Evolutionary conservation across 2,888 invertebrate species (phyloP), one percentile per base, ranked within the genome.

Genomic region (Caenorhabditis plicata): DNA sequence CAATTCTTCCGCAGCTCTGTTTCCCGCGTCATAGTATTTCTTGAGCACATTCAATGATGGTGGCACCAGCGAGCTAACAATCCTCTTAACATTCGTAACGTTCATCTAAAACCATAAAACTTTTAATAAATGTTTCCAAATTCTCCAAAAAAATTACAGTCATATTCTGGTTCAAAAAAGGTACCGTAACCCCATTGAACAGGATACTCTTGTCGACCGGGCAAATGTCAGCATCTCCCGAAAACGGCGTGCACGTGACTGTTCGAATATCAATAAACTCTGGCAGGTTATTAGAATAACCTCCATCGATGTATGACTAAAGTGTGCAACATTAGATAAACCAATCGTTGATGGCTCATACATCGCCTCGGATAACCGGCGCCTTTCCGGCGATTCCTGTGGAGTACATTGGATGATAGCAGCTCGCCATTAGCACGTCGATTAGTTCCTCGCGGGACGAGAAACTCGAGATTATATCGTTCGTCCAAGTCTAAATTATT

Each of bases 191-290:
- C 46, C 50, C 49, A 9, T 7, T 7, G 35, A 77, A 75, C 1
- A 65, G 33, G 3, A 61, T 61, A 11, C 42, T 39, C 13, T 57
- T 56, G 32, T 78, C 78, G 3, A 55, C 47, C 9, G 78, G 78
- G 17, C 73, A 69, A 32, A 78, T 71, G 36, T 69, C 68, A 8
- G 75, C 75, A 19, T 68, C 67, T 7, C 73, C 93, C 92, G 75
- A 92, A 82, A 95, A 95, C 0, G 95, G 94, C 75, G 91, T 91
- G 15, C 95, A 90, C 0, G 94, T 94, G 64, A 96, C 89, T 0
- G 95, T 95, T 80, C 92, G 89, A 9, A 71, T 50, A 81, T 93
- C 91, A 81, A 93, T 90, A 44, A 94, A 84, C 2, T 90, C 88
- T 0, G 94, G 94, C 67, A 94, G 84, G 84, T 95, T 95, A 82